Evolutionary conservation across 2,113 vertebrate species (phyloP).

Genomic region (Apteryx owenii): DNA sequence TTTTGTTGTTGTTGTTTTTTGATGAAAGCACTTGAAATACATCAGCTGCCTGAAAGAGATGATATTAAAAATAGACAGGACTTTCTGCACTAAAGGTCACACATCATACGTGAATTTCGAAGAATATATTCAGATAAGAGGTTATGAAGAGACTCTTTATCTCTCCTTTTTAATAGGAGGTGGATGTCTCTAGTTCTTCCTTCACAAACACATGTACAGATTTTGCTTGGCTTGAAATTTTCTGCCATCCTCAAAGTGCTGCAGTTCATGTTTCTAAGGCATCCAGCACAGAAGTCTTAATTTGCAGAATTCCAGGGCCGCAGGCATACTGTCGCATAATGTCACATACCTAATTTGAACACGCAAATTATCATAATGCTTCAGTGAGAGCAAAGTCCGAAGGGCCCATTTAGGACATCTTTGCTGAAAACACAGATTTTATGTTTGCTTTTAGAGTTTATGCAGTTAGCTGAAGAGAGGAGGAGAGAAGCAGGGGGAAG

Average conservation of each 20-base stretch:
- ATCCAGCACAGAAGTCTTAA: background rate
- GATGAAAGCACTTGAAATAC: background rate
- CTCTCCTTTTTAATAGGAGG: background rate
- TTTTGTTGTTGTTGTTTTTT: background rate
- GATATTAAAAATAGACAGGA: background rate
- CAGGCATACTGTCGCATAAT: fast-evolving
- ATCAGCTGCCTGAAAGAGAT: background rate
- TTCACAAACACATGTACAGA: fast-evolving
- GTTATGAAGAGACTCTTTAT: background rate
- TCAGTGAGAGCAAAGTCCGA: background rate
- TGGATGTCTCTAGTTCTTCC: background rate
- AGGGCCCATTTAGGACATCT: background rate
- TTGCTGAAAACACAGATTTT: background rate
- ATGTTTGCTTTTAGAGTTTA: background rate
- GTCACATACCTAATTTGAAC: background rate
- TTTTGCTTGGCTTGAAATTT: background rate
- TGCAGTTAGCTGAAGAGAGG: background rate
- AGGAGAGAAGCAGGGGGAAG: background rate
- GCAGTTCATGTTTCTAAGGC: background rate
- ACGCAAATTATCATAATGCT: background rate
- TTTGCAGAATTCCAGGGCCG: background rate
- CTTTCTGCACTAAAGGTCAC: background rate
- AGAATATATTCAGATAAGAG: background rate
- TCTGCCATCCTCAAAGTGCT: fast-evolving
- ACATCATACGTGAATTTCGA: background rate